Base-by-base conservation (phyloP, 2,888 invertebrate genomes). In the Selenia dentaria region DNA sequence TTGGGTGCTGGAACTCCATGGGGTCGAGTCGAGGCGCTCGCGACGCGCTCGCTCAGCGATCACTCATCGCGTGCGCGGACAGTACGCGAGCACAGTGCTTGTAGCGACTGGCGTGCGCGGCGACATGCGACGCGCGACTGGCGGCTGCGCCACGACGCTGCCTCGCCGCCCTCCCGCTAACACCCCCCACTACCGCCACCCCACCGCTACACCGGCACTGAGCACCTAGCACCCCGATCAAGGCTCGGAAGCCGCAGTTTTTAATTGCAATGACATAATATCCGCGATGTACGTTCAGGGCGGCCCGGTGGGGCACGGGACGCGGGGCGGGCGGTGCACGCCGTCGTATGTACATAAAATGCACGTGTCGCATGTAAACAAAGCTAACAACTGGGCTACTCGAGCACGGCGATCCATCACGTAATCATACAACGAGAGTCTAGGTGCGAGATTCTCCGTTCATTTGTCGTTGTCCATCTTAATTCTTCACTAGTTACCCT, bases 1-100 rank as follows among this genome's bases (percentile, higher is more conserved):
- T 71, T 37, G 81, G 80, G 72, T 86, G 90, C 73, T 86, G 89
- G 75, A 88, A 91, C 79, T 91, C 91, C 91, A 91, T 91, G 67
- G 65, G 59, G 60, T 64, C 63, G 68, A 64, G 67, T 65, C 70
- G 70, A 68, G 70, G 70, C 74, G 72, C 68, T 68, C 73, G 59
- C 59, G 69, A 66, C 67, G 74, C 75, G 59, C 73, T 73, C 74
- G 72, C 71, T 79, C 79, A 78, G 71, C 75, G 78, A 62, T 72
- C 80, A 79, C 83, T 76, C 86, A 85, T 86, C 83, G 84, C 85
- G 85, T 26, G 29, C 43, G 44, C 63, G 31, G n/a, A 39, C 40
- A 65, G 67, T 70, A 74, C 70, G 64, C 57, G 57, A 60, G 62
- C 54, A 13, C 16, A 16, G 11, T 13, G 14, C 26, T 14, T n/a